phyloP scores from a whole-genome alignment of 1,140 invertebrate species.

The Agraylea sexmaculata region DNA sequence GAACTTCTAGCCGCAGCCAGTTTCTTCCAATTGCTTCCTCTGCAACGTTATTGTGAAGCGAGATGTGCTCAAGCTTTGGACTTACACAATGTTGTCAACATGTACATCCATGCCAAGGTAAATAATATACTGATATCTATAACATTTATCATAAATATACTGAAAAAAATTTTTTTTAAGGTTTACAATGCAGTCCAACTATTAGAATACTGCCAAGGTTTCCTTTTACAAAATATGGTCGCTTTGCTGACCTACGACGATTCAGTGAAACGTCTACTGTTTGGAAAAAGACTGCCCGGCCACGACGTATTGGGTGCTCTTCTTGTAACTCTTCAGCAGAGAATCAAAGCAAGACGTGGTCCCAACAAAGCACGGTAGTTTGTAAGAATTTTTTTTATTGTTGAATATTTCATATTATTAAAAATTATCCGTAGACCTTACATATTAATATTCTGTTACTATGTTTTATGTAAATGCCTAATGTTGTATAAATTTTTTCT shows the following conservation, averaged over 20 bases:
- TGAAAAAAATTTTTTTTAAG: conserved; percentile 33
- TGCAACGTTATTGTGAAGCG: conserved; percentile 74
- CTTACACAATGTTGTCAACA: conserved; percentile 80
- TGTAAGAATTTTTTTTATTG: background rate
- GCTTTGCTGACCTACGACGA: conserved; percentile 84
- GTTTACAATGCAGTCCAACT: conserved; percentile 79
- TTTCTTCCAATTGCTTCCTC: conserved; percentile 79
- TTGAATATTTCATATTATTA: background rate
- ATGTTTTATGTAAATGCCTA: no score
- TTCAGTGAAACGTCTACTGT: conserved; percentile 75
- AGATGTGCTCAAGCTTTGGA: conserved; percentile 73
- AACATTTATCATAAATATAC: conserved; percentile 4
- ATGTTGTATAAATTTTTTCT: no score
- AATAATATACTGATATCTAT: conserved; percentile 2
- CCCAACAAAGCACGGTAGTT: conserved; percentile 19
- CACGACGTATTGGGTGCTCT: conserved; percentile 79
- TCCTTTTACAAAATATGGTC: conserved; percentile 86
- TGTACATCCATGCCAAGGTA: conserved; percentile 89
- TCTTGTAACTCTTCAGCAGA: conserved; percentile 63
- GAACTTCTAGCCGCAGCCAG: conserved; percentile 85
- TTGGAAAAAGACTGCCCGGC: conserved; percentile 80
- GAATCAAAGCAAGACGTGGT: conserved; percentile 51
- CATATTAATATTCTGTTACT: background rate
- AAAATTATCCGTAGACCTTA: background rate
- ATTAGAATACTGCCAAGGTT: conserved; percentile 82